Evolutionary conservation across 2,113 vertebrate genomes (phyloP).

Genomic region (Furnarius figulus): DNA sequence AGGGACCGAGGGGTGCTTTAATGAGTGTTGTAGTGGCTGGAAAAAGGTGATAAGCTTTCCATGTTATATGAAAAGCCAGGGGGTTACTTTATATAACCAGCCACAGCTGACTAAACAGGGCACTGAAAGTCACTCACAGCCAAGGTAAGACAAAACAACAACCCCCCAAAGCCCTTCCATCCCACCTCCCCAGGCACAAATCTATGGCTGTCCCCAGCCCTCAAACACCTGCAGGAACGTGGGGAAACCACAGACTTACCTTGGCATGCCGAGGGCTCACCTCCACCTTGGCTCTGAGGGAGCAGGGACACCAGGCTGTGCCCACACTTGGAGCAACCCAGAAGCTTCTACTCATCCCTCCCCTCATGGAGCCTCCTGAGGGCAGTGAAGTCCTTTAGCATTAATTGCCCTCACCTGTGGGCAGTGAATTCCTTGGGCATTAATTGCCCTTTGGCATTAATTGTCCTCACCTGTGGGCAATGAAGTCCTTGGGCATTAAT

Average conservation of each 20-base stretch:
- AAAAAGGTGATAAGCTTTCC: conserved; percentile 43
- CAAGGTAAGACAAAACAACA: neutral
- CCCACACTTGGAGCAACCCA: fast-evolving
- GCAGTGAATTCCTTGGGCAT: no score
- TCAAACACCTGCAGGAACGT: neutral
- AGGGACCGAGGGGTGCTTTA: neutral
- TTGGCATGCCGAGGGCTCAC: fast-evolving
- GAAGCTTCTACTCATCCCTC: fast-evolving
- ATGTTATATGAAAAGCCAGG: conserved; percentile 10
- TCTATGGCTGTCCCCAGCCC: neutral
- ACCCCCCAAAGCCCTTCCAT: neutral
- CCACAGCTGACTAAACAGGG: conserved; percentile 58
- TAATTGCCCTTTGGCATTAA: no score
- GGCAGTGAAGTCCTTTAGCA: fast-evolving
- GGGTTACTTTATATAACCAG: conserved; percentile 17
- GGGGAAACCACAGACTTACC: fast-evolving
- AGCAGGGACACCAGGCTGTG: fast-evolving
- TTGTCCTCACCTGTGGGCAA: no score
- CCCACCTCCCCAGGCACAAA: neutral
- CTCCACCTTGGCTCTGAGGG: fast-evolving
- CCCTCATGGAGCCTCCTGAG: fast-evolving
- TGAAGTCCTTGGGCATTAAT: fast-evolving
- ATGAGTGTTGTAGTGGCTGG: conserved; percentile 20
- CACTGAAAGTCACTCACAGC: neutral
- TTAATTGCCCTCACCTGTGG: neutral